Base-by-base conservation (phyloP, 2,888 invertebrate genomes). In the Drosophila anomelani region DNA sequence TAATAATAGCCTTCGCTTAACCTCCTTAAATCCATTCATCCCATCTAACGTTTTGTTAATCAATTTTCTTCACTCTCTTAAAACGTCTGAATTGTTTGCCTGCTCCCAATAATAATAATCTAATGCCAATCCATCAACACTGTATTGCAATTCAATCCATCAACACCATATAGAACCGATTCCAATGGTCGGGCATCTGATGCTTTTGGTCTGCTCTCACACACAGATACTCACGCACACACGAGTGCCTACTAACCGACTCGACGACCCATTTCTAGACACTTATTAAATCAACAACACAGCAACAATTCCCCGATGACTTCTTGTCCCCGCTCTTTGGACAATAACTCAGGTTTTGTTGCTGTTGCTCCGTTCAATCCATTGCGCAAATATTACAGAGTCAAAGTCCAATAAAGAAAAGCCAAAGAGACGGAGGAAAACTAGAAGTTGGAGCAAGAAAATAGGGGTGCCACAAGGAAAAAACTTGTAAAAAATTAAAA, bases 331-430 rank as follows among this genome's bases (percentile, higher is more conserved):
- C 49, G 9, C 47, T 61, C 69, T 49, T 61, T 77, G 46, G n/a
- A 58, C 72, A 62, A 59, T 59, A 64, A 59, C 51, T 57, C 38
- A 59, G 60, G 55, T 53, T 46, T 43, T 66, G 49, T 46, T 29
- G 41, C 17, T 73, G 29, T 51, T 73, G 64, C 59, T 54, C 60
- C 56, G 63, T 73, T 51, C 72, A 51, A 61, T 39, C 60, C 67
- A 63, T 75, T 77, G 69, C 67, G 67, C 75, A 80, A 80, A 77
- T 78, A 79, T 78, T 77, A 68, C 55, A 70, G 68, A 78, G 78
- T 71, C 78, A 79, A 80, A 82, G 80, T 79, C 69, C 79, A 82
- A 76, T 66, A 47, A 57, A 71, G 58, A 68, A 70, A 69, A 44
- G 38, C 17, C 55, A 17, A 56, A 47, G 56, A 47, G 56, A 26